phyloP scores from a whole-genome alignment of 37 sponge, comb jelly and placozoan species.

The Eunapius fragilis region DNA sequence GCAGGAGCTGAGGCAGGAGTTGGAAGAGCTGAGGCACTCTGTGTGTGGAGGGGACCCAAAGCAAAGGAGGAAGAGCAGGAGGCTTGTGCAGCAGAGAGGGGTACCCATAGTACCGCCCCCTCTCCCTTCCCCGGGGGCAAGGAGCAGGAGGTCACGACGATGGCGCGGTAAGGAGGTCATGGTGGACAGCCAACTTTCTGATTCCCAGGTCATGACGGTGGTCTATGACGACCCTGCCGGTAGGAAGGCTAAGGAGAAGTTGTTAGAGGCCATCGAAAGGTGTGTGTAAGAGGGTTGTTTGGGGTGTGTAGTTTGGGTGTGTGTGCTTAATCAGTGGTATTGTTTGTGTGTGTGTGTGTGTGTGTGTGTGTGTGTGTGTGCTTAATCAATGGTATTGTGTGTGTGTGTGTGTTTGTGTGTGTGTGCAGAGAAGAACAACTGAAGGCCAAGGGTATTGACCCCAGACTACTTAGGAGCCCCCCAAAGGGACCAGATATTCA shows the following conservation, averaged over 20 bases:
- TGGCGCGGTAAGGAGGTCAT: slow-evolving; percentile 14
- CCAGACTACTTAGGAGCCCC: neutral
- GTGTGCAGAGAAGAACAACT: neutral
- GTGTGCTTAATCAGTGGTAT: neutral
- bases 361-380: neutral
- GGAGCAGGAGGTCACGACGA: neutral
- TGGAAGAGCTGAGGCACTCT: slow-evolving; percentile 57
- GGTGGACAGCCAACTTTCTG: slow-evolving; percentile 43
- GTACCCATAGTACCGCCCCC: neutral
- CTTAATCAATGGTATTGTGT: too few relatives aligned
- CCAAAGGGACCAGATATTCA: neutral
- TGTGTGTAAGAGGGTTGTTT: neutral
- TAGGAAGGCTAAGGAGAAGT: slow-evolving; percentile 57
- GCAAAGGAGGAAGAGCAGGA: slow-evolving; percentile 30
- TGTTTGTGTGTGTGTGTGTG: neutral
- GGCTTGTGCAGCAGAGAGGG: slow-evolving; percentile 13
- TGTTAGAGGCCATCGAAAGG: slow-evolving; percentile 66
- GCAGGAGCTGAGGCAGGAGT: slow-evolving; percentile 38
- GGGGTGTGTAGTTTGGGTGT: neutral
- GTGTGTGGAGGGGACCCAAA: neutral
- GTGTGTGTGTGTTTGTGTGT: neutral
- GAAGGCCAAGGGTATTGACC: neutral
- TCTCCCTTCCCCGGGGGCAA: slow-evolving; percentile 2
- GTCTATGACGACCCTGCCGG: slow-evolving; percentile 81
- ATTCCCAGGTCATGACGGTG: slow-evolving; percentile 61